Evolutionary conservation across 1,140 invertebrate species (phyloP), one percentile per base, ranked within the genome.

Genomic region (Meloidogyne floridensis): DNA sequence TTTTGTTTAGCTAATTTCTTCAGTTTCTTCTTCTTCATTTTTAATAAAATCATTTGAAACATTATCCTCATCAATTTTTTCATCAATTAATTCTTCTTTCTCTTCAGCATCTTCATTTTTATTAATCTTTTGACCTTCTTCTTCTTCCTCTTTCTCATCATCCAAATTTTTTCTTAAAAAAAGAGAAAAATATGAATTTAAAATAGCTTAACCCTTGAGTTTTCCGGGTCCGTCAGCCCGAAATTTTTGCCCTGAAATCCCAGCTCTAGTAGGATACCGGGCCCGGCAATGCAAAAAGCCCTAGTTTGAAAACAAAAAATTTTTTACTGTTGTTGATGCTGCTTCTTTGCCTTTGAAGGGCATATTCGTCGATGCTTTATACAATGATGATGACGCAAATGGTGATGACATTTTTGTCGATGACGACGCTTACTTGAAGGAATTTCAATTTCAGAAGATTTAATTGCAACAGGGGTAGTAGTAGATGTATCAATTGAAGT

Each of bases 321-420:
- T 18, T 5, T n/a, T n/a, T n/a, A 65, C 59, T 65, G 59, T 65
- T 65, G 59, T 18, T 47, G 47, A 8, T 47, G 47, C 47, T 65
- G 59, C 87, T 81, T 81, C 75, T 83, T 86, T 18, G 88, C 87
- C 65, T 88, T 88, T 72, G 85, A 86, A 2, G 87, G 87, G 70
- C 87, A 89, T 13, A 82, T 75, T 59, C 83, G 81, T 15, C 86
- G 78, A 74, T 89, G 88, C 65, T 89, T 89, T 32, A 83, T 72
- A 75, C 88, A 90, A 77, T 90, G 89, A 75, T 89, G 89, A 84
- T 89, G 88, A 65, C 85, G 80, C 43, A 88, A 72, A 84, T 89
- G 88, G 75, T 89, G 88, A 7, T 77, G 65, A 65, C 88, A 89
- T 77, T 84, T 82, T 20, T 71, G 54, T 13, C 18, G 85, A 83